Percentiles rank a stretch among this genome's conserved stretches.
phyloP scores from a whole-genome alignment of 1,140 invertebrate genomes.

The Drosophila pruinosa region DNA sequence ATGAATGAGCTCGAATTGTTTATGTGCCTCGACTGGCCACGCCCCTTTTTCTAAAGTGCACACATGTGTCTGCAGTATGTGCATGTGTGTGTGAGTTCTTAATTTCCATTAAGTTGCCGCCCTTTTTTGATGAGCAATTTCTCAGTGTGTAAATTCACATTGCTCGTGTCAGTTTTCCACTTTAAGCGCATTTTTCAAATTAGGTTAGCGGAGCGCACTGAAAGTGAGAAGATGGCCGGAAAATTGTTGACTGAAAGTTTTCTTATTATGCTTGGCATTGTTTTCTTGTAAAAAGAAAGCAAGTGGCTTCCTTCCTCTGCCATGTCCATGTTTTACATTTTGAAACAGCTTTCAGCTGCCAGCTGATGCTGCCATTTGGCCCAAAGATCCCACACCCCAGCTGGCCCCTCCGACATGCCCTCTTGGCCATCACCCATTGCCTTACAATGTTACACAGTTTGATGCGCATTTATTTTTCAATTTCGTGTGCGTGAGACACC shows the following conservation, averaged over 20 bases:
- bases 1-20: slow-evolving; percentile 50
- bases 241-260: slow-evolving; percentile 57
- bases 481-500: slow-evolving; percentile 49
- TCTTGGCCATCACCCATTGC: not conserved
- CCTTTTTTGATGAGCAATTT: slow-evolving; percentile 44
- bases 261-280: slow-evolving; percentile 49
- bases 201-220: slow-evolving; percentile 54
- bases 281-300: slow-evolving; percentile 17
- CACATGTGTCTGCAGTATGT: slow-evolving; percentile 2
- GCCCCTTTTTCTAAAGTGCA: slow-evolving; percentile 25
- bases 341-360: slow-evolving; percentile 16
- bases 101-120: slow-evolving; percentile 41
- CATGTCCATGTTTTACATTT: slow-evolving; percentile 15
- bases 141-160: slow-evolving; percentile 28
- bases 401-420: not conserved
- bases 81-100: slow-evolving; percentile 30
- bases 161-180: slow-evolving; percentile 55
- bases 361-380: slow-evolving; percentile 59
- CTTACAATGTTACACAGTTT: slow-evolving; percentile 50
- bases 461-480: slow-evolving; percentile 70
- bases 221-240: slow-evolving; percentile 4
- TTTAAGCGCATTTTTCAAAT: slow-evolving; percentile 71
- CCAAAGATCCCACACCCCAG: slow-evolving; percentile 1
- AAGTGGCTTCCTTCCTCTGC: slow-evolving; percentile 59
- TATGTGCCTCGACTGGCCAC: slow-evolving; percentile 46